Evolutionary conservation across 2,797 vertebrate species (phyloP).

Genomic region (Eptatretus atami): DNA sequence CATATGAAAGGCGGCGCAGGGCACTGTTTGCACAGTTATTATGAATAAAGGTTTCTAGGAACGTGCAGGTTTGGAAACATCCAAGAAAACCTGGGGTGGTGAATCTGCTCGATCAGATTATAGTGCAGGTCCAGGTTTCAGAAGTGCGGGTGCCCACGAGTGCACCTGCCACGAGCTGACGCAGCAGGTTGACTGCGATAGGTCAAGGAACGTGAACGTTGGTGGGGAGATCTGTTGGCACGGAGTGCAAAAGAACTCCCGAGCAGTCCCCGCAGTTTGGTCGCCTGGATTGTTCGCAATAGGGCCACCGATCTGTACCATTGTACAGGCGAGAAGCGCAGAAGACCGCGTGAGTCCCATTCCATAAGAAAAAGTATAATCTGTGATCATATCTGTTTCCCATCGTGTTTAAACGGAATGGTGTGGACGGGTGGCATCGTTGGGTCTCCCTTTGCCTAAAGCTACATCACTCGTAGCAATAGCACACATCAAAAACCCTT

Average conservation of each 20-base stretch:
- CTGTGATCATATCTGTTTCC: no score
- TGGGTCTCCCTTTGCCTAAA: no score
- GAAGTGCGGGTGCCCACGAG: slow-evolving; percentile 18
- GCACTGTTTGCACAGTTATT: slow-evolving; percentile 24
- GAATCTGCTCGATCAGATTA: slow-evolving; percentile 29
- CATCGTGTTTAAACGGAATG: no score
- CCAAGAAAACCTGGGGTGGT: slow-evolving; percentile 17
- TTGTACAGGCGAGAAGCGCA: no score
- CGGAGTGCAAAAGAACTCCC: slow-evolving; percentile 15
- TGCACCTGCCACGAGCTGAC: slow-evolving; percentile 12
- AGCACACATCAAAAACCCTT: no score
- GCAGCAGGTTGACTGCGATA: slow-evolving; percentile 31
- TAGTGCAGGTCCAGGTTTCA: slow-evolving; percentile 16
- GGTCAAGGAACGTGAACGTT: slow-evolving; percentile 19
- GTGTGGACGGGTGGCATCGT: no score
- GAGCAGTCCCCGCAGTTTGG: slow-evolving; percentile 17
- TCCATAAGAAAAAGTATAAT: no score
- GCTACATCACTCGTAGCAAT: no score
- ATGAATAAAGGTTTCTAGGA: slow-evolving; percentile 31
- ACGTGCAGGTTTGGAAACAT: slow-evolving; percentile 19
- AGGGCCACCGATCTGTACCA: no score
- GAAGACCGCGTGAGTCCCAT: no score
- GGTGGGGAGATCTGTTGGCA: slow-evolving; percentile 19
- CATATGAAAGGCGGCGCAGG: slow-evolving; percentile 19
- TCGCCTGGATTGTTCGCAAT: fast-evolving